Conservation (phyloP, 1,140 invertebrate species). For the Ylistrum balloti region DNA sequence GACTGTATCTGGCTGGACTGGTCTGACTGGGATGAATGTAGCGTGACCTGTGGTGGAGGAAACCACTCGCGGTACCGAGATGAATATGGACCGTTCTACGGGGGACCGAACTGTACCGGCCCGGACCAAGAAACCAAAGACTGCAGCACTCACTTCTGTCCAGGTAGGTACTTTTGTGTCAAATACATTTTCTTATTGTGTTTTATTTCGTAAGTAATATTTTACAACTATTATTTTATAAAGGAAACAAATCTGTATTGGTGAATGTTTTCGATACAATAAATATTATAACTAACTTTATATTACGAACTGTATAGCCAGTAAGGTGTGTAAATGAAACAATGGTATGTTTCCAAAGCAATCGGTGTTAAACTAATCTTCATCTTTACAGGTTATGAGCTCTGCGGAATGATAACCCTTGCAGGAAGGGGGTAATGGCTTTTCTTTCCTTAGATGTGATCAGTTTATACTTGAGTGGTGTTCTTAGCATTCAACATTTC, state of each 20-base stretch:
- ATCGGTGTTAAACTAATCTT: neutral
- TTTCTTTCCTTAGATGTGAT: neutral
- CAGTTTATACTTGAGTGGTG: neutral
- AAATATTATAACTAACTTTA: too few species aligned
- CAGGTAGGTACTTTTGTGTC: slow-evolving; percentile 60
- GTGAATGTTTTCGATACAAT: too few species aligned
- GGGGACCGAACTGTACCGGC: slow-evolving; percentile 71
- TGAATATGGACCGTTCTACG: slow-evolving; percentile 64
- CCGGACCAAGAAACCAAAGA: slow-evolving; percentile 46
- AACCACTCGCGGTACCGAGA: slow-evolving; percentile 84
- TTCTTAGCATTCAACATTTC: neutral
- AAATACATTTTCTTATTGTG: too few species aligned
- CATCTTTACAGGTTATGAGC: slow-evolving; percentile 4
- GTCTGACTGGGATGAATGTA: slow-evolving; percentile 93
- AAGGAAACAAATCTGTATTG: too few species aligned
- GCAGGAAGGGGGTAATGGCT: slow-evolving; percentile 2
- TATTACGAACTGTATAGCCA: too few species aligned
- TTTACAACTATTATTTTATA: too few species aligned
- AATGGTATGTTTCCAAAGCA: too few species aligned
- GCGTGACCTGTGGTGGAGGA: slow-evolving; percentile 94
- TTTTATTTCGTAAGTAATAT: too few species aligned
- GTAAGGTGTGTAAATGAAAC: too few species aligned
- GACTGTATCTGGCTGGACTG: slow-evolving; percentile 79
- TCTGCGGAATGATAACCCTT: neutral
- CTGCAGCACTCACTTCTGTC: slow-evolving; percentile 70